Conservation (phyloP, 2,113 vertebrate genomes). For the Pantherophis guttatus region DNA sequence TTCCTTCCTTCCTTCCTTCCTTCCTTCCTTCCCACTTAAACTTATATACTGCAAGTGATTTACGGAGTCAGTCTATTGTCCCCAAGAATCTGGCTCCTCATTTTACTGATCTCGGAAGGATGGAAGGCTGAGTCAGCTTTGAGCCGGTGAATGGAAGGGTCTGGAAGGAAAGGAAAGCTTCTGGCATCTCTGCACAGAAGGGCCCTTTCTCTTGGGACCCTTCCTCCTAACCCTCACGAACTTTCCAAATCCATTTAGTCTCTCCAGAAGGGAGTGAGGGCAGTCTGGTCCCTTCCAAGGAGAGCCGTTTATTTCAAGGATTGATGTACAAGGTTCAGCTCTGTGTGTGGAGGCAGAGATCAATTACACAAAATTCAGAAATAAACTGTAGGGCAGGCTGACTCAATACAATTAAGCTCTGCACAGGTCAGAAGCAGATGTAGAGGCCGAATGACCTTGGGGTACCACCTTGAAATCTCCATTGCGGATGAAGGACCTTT, state of each 20-base stretch:
- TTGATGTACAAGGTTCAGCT: conserved; percentile 57
- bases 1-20: too few species aligned
- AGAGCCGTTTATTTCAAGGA: conserved; percentile 52
- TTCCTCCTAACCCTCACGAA: conserved; percentile 20
- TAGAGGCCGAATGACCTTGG: conserved; percentile 49
- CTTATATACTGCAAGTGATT: too few species aligned
- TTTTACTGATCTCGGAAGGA: too few species aligned
- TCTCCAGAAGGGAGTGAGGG: conserved; percentile 53
- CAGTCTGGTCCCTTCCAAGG: conserved; percentile 44
- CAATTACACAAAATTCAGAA: conserved; percentile 59
- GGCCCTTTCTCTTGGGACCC: not conserved
- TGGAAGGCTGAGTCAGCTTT: too few species aligned
- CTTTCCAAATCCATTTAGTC: conserved; percentile 56
- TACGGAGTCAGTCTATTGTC: too few species aligned
- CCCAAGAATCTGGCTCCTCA: too few species aligned
- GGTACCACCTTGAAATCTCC: conserved; percentile 36
- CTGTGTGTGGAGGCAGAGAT: conserved; percentile 56
- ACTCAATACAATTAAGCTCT: conserved; percentile 28
- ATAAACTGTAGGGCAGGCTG: conserved; percentile 37
- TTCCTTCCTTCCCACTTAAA: too few species aligned
- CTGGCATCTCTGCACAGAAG: not conserved
- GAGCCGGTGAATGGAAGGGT: too few species aligned
- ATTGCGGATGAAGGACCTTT: conserved; percentile 52
- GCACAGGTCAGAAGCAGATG: conserved; percentile 44
- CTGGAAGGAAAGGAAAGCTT: not conserved